Evolutionary conservation across 2,888 invertebrate genomes (phyloP), one percentile per base, ranked within the genome.

Genomic region (Acleris cristana): DNA sequence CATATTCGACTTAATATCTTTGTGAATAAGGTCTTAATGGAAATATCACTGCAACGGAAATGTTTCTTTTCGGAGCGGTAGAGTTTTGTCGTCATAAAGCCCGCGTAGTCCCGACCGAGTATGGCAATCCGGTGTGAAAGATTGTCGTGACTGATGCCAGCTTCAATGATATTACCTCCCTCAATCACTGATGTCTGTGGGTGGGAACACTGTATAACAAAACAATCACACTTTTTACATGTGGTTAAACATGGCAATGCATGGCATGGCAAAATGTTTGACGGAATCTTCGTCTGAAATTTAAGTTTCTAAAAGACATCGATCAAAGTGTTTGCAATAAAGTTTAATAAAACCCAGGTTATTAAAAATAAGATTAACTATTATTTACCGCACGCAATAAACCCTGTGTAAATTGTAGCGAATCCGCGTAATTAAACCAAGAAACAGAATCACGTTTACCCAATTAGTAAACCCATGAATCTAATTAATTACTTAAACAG

Each of bases 21-120:
- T 0, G 12, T 34, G 44, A n/a, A 44, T 56, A 56, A 56, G 56
- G n/a, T 21, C 18, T 8, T 7, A 21, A 16, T 44, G 16, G 40
- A 56, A 23, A 44, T 44, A 14, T n/a, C 7, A 30, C 30, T 12
- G 21, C 16, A 23, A 23, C 12, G 40, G 49, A 44, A 44, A 44
- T 56, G 18, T 44, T 8, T 16, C 40, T 16, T 44, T 56, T 56
- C 44, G 7, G 10, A 44, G 21, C 16, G 5, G 18, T n/a, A 48
- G 8, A 21, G 21, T 14, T 16, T 16, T 40, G 40, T 44, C 21
- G 70, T 78, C 79, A 76, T 82, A 80, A 84, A 83, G 75, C 78
- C 76, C 69, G 75, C 75, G 80, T 79, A 77, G 74, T 74, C 65
- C 70, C 71, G 54, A 69, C 79, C 78, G 73, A 80, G 74, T 80